Percentiles rank a stretch among this genome's conserved stretches.
These are phyloP conservation scores for Mesodorylaimus sp. DNA, from an alignment of 2,888 invertebrate species.

Conservation along the genomic window DNA sequence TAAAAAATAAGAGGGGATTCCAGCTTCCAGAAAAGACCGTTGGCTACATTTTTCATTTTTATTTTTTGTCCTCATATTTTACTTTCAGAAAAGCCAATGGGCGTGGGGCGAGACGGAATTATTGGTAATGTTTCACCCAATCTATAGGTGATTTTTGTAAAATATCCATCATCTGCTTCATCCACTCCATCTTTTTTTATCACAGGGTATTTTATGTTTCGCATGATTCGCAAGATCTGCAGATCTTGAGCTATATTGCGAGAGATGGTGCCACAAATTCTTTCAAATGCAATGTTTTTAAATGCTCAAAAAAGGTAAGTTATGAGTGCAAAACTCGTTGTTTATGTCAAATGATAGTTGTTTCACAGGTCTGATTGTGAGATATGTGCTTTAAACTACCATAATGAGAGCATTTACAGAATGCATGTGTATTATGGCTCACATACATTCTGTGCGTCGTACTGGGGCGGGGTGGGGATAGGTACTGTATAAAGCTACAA, in stretches of 20 bases:
- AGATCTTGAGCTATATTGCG: constrained; percentile 95
- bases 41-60: neutral
- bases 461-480: too few relatives aligned
- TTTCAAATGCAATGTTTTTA: constrained; percentile 94
- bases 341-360: too few relatives aligned
- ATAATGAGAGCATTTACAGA: too few relatives aligned
- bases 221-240: constrained; percentile 84
- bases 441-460: too few relatives aligned
- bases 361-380: too few relatives aligned
- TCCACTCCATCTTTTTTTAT: neutral
- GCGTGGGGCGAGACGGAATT: constrained; percentile 47
- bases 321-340: neutral
- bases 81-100: constrained; percentile 44
- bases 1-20: neutral
- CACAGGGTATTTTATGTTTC: constrained; percentile 90
- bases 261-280: constrained; percentile 78
- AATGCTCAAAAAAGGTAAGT: constrained; percentile 79
- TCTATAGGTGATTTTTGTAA: constrained; percentile 33
- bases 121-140: constrained; percentile 58
- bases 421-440: too few relatives aligned
- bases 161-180: neutral
- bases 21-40: neutral
- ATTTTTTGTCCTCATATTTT: constrained; percentile 25
- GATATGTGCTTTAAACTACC: too few relatives aligned
- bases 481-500: too few relatives aligned